A percentile compares a stretch with the other conserved stretches of the same genome.
phyloP scores from a whole-genome alignment of 2,113 vertebrate species.

The Thryonomys swinderianus region DNA sequence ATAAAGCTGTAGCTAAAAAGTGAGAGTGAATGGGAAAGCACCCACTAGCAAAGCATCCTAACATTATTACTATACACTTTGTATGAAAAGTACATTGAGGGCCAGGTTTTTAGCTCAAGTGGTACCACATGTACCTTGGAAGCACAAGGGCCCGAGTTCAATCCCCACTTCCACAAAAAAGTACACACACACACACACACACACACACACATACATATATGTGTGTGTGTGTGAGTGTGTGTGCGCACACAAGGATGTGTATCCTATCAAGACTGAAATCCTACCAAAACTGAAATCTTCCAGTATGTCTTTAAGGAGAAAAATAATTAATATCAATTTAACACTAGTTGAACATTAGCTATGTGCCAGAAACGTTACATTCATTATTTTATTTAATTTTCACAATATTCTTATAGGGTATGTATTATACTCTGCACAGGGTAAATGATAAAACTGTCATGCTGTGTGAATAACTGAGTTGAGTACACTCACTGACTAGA shows the following conservation, averaged over 20 bases:
- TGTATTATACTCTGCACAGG: not conserved
- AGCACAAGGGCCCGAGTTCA: too few species aligned
- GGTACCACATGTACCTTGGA: too few species aligned
- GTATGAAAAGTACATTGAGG: slow-evolving; percentile 6
- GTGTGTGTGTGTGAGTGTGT: too few species aligned
- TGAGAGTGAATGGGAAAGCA: slow-evolving; percentile 7
- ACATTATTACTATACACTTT: slow-evolving; percentile 38
- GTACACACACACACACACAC: too few species aligned
- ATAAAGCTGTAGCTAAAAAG: slow-evolving; percentile 47
- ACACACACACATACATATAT: too few species aligned
- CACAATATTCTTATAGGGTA: not conserved
- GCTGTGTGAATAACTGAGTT: not conserved
- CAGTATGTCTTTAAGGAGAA: slow-evolving; percentile 28
- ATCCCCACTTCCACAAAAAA: too few species aligned
- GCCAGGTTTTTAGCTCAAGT: too few species aligned
- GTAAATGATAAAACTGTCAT: slow-evolving; percentile 49
- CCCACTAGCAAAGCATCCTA: not conserved
- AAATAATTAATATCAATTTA: not conserved
- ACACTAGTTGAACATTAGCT: not conserved
- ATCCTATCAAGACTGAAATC: too few species aligned
- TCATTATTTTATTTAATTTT: slow-evolving; percentile 14
- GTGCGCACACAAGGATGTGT: too few species aligned
- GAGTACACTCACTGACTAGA: not conserved
- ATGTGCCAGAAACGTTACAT: slow-evolving; percentile 2
- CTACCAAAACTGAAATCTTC: slow-evolving; percentile 25